phyloP scores from a whole-genome alignment of 2,888 invertebrate species.

The Gari tellinella region DNA sequence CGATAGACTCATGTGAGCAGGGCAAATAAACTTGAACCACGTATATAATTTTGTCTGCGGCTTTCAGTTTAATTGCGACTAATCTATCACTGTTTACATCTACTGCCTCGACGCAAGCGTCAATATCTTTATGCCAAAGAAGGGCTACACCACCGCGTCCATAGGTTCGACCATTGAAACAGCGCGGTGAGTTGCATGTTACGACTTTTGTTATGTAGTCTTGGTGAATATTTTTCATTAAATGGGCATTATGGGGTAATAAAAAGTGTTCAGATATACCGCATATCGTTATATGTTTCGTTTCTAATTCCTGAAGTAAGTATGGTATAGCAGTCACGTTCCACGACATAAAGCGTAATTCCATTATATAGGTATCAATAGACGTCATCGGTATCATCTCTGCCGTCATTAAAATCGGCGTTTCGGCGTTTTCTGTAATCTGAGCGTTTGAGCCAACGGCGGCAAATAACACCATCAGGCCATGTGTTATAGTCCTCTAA shows the following conservation, averaged over 20 bases:
- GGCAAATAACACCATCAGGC: too few relatives aligned
- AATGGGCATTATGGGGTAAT: background rate
- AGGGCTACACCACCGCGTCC: constrained; percentile 3
- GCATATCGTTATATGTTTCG: background rate
- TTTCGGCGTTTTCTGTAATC: too few relatives aligned
- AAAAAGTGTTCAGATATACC: constrained; percentile 3
- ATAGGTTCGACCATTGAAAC: background rate
- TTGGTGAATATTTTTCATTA: constrained; percentile 1
- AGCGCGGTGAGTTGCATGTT: background rate
- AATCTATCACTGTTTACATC: constrained; percentile 5
- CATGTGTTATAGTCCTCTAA: too few relatives aligned
- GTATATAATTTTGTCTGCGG: background rate
- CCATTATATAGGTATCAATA: too few relatives aligned
- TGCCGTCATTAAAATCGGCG: too few relatives aligned
- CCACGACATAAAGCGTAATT: too few relatives aligned
- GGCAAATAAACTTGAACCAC: constrained; percentile 7
- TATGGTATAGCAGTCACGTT: too few relatives aligned
- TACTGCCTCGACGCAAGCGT: background rate
- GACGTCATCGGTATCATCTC: too few relatives aligned
- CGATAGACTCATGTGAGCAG: background rate
- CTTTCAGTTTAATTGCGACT: background rate
- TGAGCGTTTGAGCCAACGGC: too few relatives aligned
- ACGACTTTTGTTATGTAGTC: background rate
- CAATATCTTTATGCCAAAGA: constrained; percentile 1
- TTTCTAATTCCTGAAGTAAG: constrained; percentile 1